Conservation (phyloP, 2,888 invertebrate species). For the Meiosimyza decipiens region DNA sequence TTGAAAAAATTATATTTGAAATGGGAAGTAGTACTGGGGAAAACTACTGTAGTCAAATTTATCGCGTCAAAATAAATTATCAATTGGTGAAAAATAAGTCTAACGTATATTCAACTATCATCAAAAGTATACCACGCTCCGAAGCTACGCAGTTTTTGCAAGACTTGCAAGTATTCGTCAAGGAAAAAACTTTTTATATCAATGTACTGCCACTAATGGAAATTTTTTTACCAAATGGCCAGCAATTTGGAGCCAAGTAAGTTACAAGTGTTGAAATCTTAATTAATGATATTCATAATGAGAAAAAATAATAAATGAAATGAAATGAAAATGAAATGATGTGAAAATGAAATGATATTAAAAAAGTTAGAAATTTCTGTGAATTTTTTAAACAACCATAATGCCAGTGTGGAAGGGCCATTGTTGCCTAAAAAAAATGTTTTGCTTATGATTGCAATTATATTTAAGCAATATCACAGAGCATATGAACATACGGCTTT, state of each 20-base stretch:
- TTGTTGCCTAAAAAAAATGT: no score
- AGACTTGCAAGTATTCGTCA: constrained; percentile 66
- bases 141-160: constrained; percentile 53
- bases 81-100: background rate
- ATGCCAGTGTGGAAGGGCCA: no score
- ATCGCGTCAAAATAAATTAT: constrained; percentile 53
- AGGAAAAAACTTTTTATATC: constrained; percentile 64
- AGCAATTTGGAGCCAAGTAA: constrained; percentile 57
- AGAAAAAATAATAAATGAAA: no score
- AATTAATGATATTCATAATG: no score
- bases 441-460: no score
- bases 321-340: no score
- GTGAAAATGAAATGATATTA: no score
- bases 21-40: constrained; percentile 58
- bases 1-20: constrained; percentile 45
- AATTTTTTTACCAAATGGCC: constrained; percentile 59
- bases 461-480: no score
- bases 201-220: constrained; percentile 65
- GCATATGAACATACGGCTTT: no score
- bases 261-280: background rate
- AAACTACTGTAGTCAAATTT: constrained; percentile 62
- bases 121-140: constrained; percentile 53
- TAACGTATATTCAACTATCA: constrained; percentile 43
- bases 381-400: no score
- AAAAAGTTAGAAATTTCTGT: no score